Percentiles rank a stretch among this genome's conserved stretches.
These are phyloP conservation scores for Tragopan temminckii DNA, from an alignment of 2,797 vertebrate species.

Conservation along the genomic window DNA sequence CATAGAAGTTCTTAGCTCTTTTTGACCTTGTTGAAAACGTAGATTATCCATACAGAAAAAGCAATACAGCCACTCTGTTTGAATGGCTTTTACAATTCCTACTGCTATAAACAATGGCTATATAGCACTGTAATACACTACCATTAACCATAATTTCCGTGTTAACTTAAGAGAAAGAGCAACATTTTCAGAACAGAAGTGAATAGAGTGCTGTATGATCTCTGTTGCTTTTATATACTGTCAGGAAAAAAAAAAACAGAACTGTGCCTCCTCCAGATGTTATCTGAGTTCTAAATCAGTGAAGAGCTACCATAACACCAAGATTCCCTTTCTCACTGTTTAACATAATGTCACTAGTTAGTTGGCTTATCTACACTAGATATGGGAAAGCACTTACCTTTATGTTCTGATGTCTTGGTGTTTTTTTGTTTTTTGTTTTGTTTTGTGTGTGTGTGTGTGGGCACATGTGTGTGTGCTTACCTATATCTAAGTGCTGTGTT, in stretches of 20 bases:
- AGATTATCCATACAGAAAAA: accelerated
- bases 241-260: neutral
- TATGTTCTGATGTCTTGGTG: neutral
- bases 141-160: neutral
- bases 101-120: neutral
- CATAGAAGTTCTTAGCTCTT: neutral
- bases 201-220: neutral
- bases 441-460: too few relatives aligned
- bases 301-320: neutral
- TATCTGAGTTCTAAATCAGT: neutral
- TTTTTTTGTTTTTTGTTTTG: too few relatives aligned
- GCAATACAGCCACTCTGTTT: neutral
- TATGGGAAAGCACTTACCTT: neutral
- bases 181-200: conserved; percentile 25
- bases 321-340: neutral
- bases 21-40: neutral
- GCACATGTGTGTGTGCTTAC: neutral
- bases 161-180: conserved; percentile 13
- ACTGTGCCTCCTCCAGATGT: neutral
- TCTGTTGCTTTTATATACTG: neutral
- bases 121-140: neutral
- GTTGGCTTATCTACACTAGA: neutral
- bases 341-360: neutral
- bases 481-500: conserved; percentile 35
- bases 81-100: neutral